Conservation (phyloP, 2,888 invertebrate genomes). For the Pemphredon lugubris region DNA sequence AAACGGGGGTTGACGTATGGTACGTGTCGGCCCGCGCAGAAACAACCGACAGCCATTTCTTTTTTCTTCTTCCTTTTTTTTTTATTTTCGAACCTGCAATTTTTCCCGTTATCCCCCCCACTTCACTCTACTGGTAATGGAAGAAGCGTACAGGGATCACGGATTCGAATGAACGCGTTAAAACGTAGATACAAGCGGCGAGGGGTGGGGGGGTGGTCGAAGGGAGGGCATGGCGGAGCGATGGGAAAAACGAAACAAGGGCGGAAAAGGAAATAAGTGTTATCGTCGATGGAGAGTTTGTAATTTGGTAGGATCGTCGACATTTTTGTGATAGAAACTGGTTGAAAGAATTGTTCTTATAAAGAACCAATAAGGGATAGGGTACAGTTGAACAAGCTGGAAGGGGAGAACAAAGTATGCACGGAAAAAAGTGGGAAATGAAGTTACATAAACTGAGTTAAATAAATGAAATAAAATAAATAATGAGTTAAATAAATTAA, state of each 20-base stretch:
- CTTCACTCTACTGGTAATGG: conserved; percentile 38
- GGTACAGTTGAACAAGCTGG: too few species aligned
- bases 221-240: neutral
- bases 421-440: neutral
- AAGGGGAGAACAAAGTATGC: too few species aligned
- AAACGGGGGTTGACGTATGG: conserved; percentile 71
- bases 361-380: too few species aligned
- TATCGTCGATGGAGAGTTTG: neutral
- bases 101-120: neutral
- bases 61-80: conserved; percentile 5
- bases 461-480: too few species aligned
- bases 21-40: conserved; percentile 55
- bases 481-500: too few species aligned
- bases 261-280: too few species aligned
- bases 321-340: too few species aligned
- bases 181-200: conserved; percentile 52
- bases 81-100: too few species aligned
- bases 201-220: conserved; percentile 11
- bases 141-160: conserved; percentile 56
- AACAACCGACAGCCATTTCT: conserved; percentile 45
- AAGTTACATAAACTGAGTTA: too few species aligned
- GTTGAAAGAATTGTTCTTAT: too few species aligned
- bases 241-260: neutral
- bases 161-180: conserved; percentile 56
- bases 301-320: too few species aligned